Evolutionary conservation across 2,888 invertebrate genomes (phyloP).

Genomic region (Hydrotaea cyrtoneurina): DNA sequence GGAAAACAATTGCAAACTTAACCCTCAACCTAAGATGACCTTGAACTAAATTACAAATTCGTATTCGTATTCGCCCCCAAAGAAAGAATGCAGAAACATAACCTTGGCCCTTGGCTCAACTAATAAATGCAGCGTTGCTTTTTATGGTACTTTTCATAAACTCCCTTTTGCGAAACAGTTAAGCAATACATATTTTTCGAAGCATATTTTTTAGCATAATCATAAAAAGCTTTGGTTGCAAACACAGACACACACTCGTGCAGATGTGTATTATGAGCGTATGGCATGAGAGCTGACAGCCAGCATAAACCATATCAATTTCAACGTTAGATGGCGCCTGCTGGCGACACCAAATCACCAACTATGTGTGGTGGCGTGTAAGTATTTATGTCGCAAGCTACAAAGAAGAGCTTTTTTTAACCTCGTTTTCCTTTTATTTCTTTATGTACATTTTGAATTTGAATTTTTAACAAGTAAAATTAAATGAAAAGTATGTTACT

Average conservation of each 20-base stretch:
- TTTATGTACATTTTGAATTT: neutral
- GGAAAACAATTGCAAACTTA: neutral
- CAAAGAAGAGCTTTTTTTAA: neutral
- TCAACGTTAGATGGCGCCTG: constrained; percentile 71
- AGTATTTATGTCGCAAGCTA: neutral
- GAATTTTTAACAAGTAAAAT: neutral
- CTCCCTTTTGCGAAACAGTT: too few species aligned
- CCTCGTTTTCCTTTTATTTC: too few species aligned
- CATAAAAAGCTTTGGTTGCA: constrained; percentile 69
- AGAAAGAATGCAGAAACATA: too few species aligned
- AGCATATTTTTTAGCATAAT: constrained; percentile 75
- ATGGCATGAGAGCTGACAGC: constrained; percentile 50
- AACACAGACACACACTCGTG: constrained; percentile 27
- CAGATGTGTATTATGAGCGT: constrained; percentile 1
- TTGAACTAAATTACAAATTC: constrained; percentile 8
- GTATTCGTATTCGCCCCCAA: neutral
- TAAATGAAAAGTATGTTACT: constrained; percentile 12
- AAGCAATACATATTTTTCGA: neutral
- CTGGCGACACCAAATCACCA: neutral
- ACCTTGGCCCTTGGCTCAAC: neutral
- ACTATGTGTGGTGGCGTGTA: neutral
- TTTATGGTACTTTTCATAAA: neutral
- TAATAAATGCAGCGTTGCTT: neutral
- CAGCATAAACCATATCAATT: constrained; percentile 64
- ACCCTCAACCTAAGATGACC: constrained; percentile 12